Percentiles rank a stretch among this genome's conserved stretches.
phyloP scores from a whole-genome alignment of 1,140 invertebrate species.

The Drosophila rhopaloa region DNA sequence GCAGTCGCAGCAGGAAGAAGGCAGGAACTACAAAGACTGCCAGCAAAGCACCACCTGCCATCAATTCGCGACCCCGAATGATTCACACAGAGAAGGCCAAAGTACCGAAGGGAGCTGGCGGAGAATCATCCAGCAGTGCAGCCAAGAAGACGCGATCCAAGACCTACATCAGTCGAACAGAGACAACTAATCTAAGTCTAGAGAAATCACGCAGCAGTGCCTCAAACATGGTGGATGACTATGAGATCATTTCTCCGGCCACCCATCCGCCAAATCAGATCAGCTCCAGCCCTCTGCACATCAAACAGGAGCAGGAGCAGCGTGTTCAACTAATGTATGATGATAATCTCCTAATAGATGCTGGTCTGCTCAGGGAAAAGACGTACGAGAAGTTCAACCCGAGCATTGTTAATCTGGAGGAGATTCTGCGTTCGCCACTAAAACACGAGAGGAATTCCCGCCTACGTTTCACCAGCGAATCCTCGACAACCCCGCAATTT shows the following conservation, averaged over 20 bases:
- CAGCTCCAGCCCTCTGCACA: constrained; percentile 78
- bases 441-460: constrained; percentile 70
- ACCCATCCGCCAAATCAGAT: constrained; percentile 79
- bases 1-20: constrained; percentile 47
- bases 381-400: constrained; percentile 78
- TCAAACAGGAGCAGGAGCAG: constrained; percentile 77
- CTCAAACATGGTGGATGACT: constrained; percentile 74
- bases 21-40: constrained; percentile 14
- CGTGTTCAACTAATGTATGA: constrained; percentile 67
- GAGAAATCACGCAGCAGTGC: constrained; percentile 46
- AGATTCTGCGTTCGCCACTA: constrained; percentile 78
- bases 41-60: constrained; percentile 15
- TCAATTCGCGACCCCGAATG: constrained; percentile 87
- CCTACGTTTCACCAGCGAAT: constrained; percentile 75
- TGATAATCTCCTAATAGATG: constrained; percentile 70
- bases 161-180: constrained; percentile 84
- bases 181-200: constrained; percentile 75
- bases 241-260: constrained; percentile 80
- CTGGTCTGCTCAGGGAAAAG: constrained; percentile 61
- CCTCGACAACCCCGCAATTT: constrained; percentile 72
- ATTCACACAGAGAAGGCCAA: constrained; percentile 89
- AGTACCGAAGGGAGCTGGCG: constrained; percentile 85
- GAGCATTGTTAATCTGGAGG: constrained; percentile 81
- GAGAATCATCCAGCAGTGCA: neutral
- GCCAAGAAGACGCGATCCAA: constrained; percentile 86